Evolutionary conservation across 2,888 invertebrate genomes (phyloP).

Genomic region (Nebria salina): DNA sequence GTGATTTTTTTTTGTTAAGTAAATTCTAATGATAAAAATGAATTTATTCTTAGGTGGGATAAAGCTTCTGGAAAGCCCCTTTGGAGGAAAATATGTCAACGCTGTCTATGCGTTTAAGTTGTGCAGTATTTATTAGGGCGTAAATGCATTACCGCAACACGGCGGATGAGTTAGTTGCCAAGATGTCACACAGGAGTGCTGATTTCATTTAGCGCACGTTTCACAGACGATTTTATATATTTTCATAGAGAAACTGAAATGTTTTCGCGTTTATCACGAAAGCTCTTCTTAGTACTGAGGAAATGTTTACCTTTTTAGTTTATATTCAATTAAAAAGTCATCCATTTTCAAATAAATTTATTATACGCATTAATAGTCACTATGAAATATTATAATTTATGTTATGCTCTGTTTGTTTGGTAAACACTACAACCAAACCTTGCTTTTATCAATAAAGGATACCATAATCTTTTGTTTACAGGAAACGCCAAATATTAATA

Average conservation of each 20-base stretch:
- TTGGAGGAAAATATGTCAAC: neutral
- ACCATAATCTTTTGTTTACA: neutral
- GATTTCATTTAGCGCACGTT: slow-evolving; percentile 1
- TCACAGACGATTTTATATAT: neutral
- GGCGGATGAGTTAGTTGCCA: slow-evolving; percentile 1
- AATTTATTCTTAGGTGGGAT: neutral
- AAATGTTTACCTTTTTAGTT: neutral
- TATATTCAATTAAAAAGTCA: neutral
- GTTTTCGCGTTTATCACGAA: neutral
- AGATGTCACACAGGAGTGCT: neutral
- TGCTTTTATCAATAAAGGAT: neutral
- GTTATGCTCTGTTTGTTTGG: neutral
- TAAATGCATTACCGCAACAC: slow-evolving; percentile 10
- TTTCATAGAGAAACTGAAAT: neutral
- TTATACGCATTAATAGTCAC: neutral
- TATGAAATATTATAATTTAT: neutral
- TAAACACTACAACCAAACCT: neutral
- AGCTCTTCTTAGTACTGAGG: neutral
- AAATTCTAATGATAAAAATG: neutral
- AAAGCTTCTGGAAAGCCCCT: neutral
- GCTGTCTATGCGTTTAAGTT: slow-evolving; percentile 5
- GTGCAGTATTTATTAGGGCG: slow-evolving; percentile 9
- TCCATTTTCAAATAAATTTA: neutral
- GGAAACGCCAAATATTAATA: neutral
- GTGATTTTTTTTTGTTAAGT: too few species aligned